phyloP scores from a whole-genome alignment of 1,140 invertebrate species.

The Pararge aegeria region DNA sequence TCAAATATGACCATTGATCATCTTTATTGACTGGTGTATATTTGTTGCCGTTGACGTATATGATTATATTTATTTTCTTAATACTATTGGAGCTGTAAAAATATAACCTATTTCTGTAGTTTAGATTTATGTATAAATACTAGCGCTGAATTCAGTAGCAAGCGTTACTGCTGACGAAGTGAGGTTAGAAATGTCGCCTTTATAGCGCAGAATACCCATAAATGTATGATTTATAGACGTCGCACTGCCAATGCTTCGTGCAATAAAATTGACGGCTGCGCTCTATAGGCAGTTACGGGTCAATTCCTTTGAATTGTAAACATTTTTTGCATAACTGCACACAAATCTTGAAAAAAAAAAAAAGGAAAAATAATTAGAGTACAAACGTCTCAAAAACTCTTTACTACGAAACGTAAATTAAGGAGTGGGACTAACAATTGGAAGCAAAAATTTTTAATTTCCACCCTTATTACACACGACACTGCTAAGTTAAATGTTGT shows the following conservation, averaged over 20 bases:
- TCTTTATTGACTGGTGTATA: too few relatives aligned
- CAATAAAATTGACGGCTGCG: slow-evolving; percentile 49
- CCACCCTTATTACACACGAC: not conserved
- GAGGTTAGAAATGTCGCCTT: slow-evolving; percentile 45
- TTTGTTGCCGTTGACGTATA: too few relatives aligned
- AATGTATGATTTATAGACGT: slow-evolving; percentile 65
- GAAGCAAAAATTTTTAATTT: not conserved
- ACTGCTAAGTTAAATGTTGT: not conserved
- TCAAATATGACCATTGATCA: too few relatives aligned
- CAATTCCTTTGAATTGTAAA: slow-evolving; percentile 32
- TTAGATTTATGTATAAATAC: not conserved
- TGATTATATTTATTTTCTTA: too few relatives aligned
- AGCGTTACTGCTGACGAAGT: not conserved
- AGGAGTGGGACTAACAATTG: too few relatives aligned
- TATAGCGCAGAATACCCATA: slow-evolving; percentile 62
- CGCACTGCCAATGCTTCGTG: slow-evolving; percentile 41
- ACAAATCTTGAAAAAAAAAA: not conserved
- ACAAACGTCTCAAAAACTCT: not conserved
- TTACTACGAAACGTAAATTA: too few relatives aligned
- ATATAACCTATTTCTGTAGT: not conserved
- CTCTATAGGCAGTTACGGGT: slow-evolving; percentile 38
- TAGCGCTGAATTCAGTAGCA: not conserved
- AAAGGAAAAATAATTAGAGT: not conserved
- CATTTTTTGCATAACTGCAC: not conserved
- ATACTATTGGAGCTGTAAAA: too few relatives aligned